Evolutionary conservation across 1,140 invertebrate genomes (phyloP).

Genomic region (Drusus annulatus): DNA sequence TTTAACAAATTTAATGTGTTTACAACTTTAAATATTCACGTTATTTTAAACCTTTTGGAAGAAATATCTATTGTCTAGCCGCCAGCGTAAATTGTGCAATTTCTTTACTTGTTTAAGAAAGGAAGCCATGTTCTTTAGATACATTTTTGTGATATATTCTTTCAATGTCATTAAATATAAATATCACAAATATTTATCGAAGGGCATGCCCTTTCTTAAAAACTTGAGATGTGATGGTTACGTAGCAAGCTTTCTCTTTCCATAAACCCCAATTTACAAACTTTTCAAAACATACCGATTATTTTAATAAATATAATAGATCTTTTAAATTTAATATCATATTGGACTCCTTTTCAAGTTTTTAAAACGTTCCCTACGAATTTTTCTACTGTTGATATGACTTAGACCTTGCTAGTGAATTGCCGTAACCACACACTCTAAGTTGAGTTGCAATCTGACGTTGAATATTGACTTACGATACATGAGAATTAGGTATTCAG

Average conservation of each 20-base stretch:
- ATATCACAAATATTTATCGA: conserved; percentile 21
- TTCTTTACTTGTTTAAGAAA: conserved; percentile 29
- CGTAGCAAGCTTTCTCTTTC: conserved; percentile 10
- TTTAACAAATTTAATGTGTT: no score
- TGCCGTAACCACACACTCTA: conserved; percentile 5
- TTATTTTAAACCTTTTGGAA: no score
- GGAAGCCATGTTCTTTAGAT: conserved; percentile 50
- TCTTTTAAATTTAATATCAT: no score
- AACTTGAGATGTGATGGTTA: background rate
- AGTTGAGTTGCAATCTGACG: conserved; percentile 6
- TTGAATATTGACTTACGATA: conserved; percentile 7
- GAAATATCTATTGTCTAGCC: background rate
- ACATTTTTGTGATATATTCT: background rate
- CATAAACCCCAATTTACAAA: no score
- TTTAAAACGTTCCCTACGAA: no score
- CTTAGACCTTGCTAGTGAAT: background rate
- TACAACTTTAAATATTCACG: no score
- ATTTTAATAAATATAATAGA: no score
- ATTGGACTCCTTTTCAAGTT: no score
- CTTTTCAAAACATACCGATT: no score
- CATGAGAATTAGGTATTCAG: conserved; percentile 21
- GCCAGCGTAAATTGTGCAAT: conserved; percentile 6
- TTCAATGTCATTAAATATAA: conserved; percentile 8
- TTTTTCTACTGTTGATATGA: background rate
- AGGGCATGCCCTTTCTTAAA: conserved; percentile 42